phyloP scores from a whole-genome alignment of 2,888 invertebrate species.

The Microplitis manilae region DNA sequence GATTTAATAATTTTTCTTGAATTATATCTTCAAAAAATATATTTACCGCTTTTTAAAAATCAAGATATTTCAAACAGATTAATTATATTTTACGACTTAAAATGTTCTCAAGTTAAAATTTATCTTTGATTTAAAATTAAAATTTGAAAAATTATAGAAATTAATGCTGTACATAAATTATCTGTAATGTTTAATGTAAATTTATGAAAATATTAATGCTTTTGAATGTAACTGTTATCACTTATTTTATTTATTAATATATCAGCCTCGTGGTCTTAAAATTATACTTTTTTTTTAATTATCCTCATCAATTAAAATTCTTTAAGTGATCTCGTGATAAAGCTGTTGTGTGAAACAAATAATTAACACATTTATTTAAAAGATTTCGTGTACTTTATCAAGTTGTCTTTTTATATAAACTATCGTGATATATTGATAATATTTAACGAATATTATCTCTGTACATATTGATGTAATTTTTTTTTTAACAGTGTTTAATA shows the following conservation, averaged over 20 bases:
- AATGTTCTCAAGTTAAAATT: background rate
- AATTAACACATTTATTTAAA: conserved; percentile 10
- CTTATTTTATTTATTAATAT: conserved; percentile 19
- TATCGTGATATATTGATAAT: conserved; percentile 16
- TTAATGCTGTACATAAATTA: conserved; percentile 42
- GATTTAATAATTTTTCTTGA: background rate
- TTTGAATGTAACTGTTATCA: conserved; percentile 60
- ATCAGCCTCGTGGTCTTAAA: background rate
- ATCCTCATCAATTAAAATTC: background rate
- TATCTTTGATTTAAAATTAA: conserved; percentile 6
- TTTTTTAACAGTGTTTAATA: background rate
- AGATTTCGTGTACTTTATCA: background rate
- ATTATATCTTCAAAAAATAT: background rate
- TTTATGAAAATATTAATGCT: conserved; percentile 64
- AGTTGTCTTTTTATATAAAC: conserved; percentile 14
- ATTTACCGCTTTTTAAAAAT: conserved; percentile 7
- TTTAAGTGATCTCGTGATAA: conserved; percentile 21
- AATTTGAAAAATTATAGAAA: conserved; percentile 12
- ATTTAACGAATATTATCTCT: background rate
- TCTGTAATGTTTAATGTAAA: conserved; percentile 66
- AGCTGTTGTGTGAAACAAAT: conserved; percentile 2
- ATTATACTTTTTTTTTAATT: conserved; percentile 18
- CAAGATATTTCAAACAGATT: conserved; percentile 3
- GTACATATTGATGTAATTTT: background rate
- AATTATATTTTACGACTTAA: background rate